Conservation (phyloP, 2,888 invertebrate genomes). For the Hirudinaria manillensis region DNA sequence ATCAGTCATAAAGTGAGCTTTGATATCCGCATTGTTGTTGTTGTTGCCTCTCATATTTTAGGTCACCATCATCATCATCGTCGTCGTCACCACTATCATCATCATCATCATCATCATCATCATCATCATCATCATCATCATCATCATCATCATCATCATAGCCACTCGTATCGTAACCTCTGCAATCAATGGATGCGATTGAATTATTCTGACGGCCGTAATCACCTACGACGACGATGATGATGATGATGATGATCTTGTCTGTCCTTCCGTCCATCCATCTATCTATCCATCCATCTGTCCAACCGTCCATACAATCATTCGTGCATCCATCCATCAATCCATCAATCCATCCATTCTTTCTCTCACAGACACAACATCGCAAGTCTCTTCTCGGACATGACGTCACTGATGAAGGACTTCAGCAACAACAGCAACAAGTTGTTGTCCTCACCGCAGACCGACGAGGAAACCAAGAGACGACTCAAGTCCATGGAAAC, state of each 20-base stretch:
- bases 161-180: neutral
- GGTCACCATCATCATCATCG: neutral
- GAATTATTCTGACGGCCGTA: neutral
- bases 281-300: neutral
- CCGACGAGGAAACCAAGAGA: neutral
- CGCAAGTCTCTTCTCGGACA: neutral
- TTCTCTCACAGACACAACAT: neutral
- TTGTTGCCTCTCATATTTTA: no score
- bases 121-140: conserved; percentile 9
- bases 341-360: neutral
- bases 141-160: neutral
- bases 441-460: neutral
- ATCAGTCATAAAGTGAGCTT: no score
- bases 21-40: no score
- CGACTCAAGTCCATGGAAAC: neutral
- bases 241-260: neutral
- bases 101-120: conserved; percentile 3
- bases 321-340: neutral
- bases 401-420: neutral
- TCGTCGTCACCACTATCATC: no score
- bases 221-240: neutral
- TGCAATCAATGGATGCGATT: neutral
- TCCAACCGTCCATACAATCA: neutral
- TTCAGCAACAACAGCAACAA: neutral
- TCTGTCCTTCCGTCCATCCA: neutral